phyloP scores from a whole-genome alignment of 2,797 vertebrate genomes.

The Bryconaethiops microstoma region DNA sequence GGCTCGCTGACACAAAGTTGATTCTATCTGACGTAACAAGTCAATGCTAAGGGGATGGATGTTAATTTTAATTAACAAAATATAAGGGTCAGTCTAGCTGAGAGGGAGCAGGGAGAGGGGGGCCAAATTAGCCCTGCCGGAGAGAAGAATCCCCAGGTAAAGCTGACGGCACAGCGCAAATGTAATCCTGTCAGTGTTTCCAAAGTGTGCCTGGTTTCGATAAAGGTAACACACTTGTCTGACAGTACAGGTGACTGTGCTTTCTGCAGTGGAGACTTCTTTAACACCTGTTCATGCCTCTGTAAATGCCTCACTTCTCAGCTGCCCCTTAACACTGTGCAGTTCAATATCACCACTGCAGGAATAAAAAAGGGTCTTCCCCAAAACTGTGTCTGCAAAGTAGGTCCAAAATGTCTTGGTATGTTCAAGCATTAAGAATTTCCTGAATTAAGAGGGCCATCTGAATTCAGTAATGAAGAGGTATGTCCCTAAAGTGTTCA shows the following conservation, averaged over 20 bases:
- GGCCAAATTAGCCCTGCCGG: constrained; percentile 49
- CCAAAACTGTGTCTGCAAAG: too few species aligned
- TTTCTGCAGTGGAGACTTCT: background rate
- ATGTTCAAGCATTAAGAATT: too few species aligned
- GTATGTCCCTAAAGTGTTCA: too few species aligned
- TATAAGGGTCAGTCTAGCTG: constrained; percentile 73
- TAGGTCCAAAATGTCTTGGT: too few species aligned
- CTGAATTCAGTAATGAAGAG: too few species aligned
- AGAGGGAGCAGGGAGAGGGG: constrained; percentile 52
- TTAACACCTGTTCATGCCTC: constrained; percentile 35
- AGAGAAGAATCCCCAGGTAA: constrained; percentile 34
- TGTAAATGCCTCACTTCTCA: background rate
- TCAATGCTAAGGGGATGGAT: constrained; percentile 81
- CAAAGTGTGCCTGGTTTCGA: constrained; percentile 14
- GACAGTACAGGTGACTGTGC: constrained; percentile 12
- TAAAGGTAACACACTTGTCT: background rate
- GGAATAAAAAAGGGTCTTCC: too few species aligned
- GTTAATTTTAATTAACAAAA: constrained; percentile 87
- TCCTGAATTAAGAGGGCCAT: too few species aligned
- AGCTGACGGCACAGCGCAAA: constrained; percentile 41
- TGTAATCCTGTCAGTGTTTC: constrained; percentile 24
- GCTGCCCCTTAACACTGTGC: background rate
- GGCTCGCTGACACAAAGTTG: constrained; percentile 75
- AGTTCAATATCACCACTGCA: too few species aligned
- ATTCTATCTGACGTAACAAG: constrained; percentile 84